Percentiles rank a stretch among this genome's conserved stretches.
Evolutionary conservation across 1,140 invertebrate genomes (phyloP).

Genomic region (Chlorops oryzae): DNA sequence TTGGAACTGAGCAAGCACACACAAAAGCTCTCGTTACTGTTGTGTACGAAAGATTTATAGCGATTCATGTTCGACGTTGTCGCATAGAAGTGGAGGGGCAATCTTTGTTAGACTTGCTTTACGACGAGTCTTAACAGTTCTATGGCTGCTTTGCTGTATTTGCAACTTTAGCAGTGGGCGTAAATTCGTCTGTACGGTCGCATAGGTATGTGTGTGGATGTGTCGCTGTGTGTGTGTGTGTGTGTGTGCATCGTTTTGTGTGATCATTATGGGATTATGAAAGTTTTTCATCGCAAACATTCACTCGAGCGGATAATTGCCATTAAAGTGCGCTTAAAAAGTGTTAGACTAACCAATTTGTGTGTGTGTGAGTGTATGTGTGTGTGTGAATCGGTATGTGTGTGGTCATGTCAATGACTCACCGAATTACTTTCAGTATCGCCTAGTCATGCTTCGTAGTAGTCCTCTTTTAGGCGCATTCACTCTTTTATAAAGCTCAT

Average conservation of each 20-base stretch:
- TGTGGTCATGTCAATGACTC: too few relatives aligned
- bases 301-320: slow-evolving; percentile 34
- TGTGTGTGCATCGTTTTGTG: slow-evolving; percentile 1
- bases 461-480: too few relatives aligned
- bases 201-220: neutral
- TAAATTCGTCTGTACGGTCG: slow-evolving; percentile 1
- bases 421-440: too few relatives aligned
- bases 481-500: too few relatives aligned
- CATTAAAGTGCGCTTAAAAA: slow-evolving; percentile 36
- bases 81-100: too few relatives aligned
- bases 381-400: neutral
- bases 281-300: slow-evolving; percentile 27
- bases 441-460: too few relatives aligned
- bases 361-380: neutral
- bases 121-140: neutral
- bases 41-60: too few relatives aligned
- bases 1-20: too few relatives aligned
- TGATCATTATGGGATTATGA: too few relatives aligned
- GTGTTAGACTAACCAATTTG: neutral
- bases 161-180: slow-evolving; percentile 13
- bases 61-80: too few relatives aligned
- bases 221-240: neutral
- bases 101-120: slow-evolving; percentile 25
- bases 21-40: too few relatives aligned
- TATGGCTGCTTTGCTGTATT: slow-evolving; percentile 16